These are phyloP conservation scores for Orthosia gracilis DNA, from an alignment of 2,888 invertebrate species.

Conservation along the genomic window DNA sequence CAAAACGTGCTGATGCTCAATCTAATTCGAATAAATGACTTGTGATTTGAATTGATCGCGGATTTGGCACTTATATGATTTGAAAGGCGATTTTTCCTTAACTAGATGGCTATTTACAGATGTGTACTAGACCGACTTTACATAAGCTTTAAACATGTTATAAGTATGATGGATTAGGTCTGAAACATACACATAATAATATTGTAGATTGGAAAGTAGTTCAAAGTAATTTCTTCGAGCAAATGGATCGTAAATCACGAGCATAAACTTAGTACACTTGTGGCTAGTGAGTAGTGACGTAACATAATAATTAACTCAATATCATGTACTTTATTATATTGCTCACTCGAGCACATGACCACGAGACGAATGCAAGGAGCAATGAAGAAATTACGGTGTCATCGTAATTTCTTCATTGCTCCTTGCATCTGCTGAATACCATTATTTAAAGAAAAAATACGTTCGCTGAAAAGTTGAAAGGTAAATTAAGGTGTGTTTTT, in stretches of 20 bases:
- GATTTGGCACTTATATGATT: no score
- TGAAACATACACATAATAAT: conserved; percentile 15
- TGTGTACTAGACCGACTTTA: background rate
- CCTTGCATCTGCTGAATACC: background rate
- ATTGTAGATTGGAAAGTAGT: conserved; percentile 47
- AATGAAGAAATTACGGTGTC: conserved; percentile 24
- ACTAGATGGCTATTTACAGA: background rate
- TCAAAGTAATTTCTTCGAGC: conserved; percentile 47
- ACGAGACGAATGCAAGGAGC: conserved; percentile 15
- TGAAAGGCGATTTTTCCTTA: no score
- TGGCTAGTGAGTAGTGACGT: conserved; percentile 45
- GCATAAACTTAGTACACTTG: conserved; percentile 51
- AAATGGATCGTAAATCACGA: conserved; percentile 56
- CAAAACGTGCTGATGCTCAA: no score
- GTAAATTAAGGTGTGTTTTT: background rate
- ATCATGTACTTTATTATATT: conserved; percentile 33
- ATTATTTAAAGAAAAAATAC: background rate
- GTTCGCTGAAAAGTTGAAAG: background rate
- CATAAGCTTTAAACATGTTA: conserved; percentile 8
- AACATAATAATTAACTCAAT: conserved; percentile 51
- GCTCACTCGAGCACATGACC: conserved; percentile 23
- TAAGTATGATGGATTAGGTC: conserved; percentile 30
- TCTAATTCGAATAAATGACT: no score
- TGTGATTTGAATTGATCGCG: no score
- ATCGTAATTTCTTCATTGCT: no score